These are phyloP conservation scores for Aptenodytes forsteri DNA, from an alignment of 2,113 vertebrate species.

Conservation along the genomic window DNA sequence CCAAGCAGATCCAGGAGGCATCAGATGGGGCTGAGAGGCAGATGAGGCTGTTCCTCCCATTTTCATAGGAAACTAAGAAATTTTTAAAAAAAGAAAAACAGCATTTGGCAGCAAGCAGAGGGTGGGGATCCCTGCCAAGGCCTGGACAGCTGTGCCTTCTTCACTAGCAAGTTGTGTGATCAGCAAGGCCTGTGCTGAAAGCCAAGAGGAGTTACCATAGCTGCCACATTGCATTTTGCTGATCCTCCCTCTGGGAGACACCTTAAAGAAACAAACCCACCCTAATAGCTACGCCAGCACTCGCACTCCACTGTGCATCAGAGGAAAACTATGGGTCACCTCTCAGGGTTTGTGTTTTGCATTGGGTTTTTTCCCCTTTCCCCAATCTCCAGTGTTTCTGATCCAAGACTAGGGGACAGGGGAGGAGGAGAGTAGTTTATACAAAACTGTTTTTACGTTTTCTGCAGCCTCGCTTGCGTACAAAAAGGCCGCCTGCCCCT, in stretches of 20 bases:
- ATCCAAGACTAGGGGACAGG: not conserved
- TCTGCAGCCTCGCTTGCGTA: not conserved
- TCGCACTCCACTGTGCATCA: not conserved
- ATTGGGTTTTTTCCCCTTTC: not conserved
- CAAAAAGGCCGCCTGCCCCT: not conserved
- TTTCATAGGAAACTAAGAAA: not conserved
- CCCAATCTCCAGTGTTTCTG: not conserved
- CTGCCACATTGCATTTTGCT: conserved; percentile 54
- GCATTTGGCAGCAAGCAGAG: not conserved
- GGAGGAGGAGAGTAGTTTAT: not conserved
- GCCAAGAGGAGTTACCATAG: conserved; percentile 64
- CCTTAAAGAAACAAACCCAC: conserved; percentile 63
- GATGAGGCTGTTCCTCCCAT: not conserved
- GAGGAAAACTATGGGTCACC: not conserved
- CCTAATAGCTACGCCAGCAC: not conserved
- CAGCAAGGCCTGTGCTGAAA: not conserved
- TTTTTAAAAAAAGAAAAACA: not conserved
- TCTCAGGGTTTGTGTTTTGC: not conserved
- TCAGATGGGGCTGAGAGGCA: not conserved
- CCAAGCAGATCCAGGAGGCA: not conserved
- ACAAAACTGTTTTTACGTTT: not conserved
- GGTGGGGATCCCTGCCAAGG: conserved; percentile 39
- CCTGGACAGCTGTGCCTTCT: conserved; percentile 69
- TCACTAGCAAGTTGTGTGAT: conserved; percentile 51
- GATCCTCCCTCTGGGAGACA: conserved; percentile 54